Evolutionary conservation across 2,797 vertebrate genomes (phyloP).

Genomic region (Urosaurus nigricauda): DNA sequence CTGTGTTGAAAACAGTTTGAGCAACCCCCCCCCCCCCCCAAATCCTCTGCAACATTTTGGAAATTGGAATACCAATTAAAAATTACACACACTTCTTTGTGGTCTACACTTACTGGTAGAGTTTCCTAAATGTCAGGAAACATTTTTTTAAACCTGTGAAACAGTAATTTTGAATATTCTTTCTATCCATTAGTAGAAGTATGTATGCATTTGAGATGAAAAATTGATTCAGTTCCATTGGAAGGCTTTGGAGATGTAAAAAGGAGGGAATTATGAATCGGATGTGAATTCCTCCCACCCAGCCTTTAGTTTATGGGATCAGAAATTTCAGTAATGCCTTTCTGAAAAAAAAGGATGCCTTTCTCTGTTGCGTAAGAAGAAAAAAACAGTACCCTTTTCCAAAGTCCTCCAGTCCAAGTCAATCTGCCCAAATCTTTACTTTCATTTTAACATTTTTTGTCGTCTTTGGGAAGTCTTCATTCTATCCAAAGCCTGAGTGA

Average conservation of each 20-base stretch:
- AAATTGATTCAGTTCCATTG: background rate
- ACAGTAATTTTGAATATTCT: too few relatives aligned
- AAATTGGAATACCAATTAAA: background rate
- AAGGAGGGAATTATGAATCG: background rate
- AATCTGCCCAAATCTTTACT: background rate
- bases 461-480: background rate
- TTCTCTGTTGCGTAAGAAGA: background rate
- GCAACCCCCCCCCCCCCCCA: background rate
- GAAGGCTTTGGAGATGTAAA: background rate
- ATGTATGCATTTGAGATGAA: background rate
- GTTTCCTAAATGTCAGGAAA: too few relatives aligned
- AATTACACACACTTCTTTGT: too few relatives aligned
- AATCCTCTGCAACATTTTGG: too few relatives aligned
- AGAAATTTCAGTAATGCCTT: background rate
- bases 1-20: background rate
- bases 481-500: slow-evolving; percentile 13
- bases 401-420: background rate
- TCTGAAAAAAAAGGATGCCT: background rate
- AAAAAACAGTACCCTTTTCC: background rate
- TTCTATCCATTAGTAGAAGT: too few relatives aligned
- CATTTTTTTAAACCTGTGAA: too few relatives aligned
- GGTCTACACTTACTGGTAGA: too few relatives aligned
- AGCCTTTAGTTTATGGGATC: too few relatives aligned
- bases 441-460: background rate
- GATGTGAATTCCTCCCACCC: background rate